These are phyloP conservation scores for Julus scandinavius DNA, from an alignment of 2,888 invertebrate species.

Conservation along the genomic window DNA sequence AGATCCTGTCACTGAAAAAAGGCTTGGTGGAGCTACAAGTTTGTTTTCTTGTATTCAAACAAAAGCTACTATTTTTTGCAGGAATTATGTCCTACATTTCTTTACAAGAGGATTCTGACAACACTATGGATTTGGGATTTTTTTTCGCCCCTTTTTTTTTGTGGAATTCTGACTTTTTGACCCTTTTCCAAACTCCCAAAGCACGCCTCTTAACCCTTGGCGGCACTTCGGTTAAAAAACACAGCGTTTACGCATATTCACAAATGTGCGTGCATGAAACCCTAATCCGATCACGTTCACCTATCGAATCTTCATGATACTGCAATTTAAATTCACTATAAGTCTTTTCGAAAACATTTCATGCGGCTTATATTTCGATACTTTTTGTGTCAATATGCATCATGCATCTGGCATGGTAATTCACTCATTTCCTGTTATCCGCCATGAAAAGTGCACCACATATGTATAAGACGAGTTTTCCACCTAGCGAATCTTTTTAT, in stretches of 20 bases:
- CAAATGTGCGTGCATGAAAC: neutral
- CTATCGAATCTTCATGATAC: neutral
- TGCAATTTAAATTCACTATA: neutral
- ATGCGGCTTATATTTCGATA: neutral
- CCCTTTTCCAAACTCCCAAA: no score
- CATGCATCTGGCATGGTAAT: neutral
- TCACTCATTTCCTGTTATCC: neutral
- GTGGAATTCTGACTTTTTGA: no score
- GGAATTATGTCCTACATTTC: no score
- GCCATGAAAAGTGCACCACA: neutral
- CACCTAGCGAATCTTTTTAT: neutral
- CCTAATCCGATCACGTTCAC: constrained; percentile 1
- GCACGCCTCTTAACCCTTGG: no score
- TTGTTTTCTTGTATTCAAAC: no score
- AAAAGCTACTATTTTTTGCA: no score
- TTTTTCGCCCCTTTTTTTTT: no score
- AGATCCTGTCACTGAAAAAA: no score
- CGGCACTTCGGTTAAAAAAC: no score
- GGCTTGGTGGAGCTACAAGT: no score
- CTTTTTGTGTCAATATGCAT: neutral
- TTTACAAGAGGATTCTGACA: no score
- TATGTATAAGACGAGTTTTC: neutral
- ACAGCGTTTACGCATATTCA: neutral
- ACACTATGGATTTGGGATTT: no score
- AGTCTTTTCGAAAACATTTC: constrained; percentile 1